Evolutionary conservation across 2,113 vertebrate genomes (phyloP).

Genomic region (Octodon degus): DNA sequence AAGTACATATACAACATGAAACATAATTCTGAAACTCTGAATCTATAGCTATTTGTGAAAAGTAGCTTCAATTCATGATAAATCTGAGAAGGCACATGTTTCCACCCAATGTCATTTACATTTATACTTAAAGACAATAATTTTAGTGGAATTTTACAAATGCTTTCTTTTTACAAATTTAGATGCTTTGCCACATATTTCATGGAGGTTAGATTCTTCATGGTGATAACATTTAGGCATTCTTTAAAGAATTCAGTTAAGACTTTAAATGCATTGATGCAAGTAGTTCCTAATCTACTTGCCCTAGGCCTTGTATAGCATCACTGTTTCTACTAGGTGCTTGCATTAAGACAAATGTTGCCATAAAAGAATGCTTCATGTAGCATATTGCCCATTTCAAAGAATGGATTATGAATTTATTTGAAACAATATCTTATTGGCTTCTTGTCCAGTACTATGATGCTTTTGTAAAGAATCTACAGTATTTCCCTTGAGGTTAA

Average conservation of each 20-base stretch:
- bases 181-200: neutral
- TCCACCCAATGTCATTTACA: neutral
- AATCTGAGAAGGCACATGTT: neutral
- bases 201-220: neutral
- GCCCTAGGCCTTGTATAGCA: neutral
- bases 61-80: neutral
- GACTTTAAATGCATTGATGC: neutral
- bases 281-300: neutral
- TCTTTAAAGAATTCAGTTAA: neutral
- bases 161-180: neutral
- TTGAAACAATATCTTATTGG: neutral
- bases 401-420: neutral
- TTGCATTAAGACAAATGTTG: neutral
- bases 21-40: neutral
- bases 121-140: neutral
- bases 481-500: neutral
- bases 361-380: neutral
- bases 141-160: neutral
- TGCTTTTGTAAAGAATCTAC: neutral
- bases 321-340: neutral
- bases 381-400: conserved; percentile 27
- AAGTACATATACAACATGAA: neutral
- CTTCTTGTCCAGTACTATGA: neutral
- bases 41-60: neutral
- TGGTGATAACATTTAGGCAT: neutral